phyloP scores from a whole-genome alignment of 2,888 invertebrate genomes.

The Phyto melanocephala region DNA sequence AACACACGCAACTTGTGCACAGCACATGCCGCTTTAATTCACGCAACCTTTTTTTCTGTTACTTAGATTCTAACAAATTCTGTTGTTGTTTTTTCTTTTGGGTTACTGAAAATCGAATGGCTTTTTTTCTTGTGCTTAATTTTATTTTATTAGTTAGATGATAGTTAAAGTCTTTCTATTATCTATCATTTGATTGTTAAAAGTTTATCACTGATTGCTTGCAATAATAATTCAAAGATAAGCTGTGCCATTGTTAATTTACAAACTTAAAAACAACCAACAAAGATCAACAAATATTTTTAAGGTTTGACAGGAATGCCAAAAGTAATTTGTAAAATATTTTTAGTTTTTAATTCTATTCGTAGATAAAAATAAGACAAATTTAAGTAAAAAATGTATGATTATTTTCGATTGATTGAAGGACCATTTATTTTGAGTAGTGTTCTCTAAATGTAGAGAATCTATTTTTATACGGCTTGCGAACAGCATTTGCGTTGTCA shows the following conservation, averaged over 20 bases:
- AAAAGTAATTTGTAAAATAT: slow-evolving; percentile 31
- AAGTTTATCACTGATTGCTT: slow-evolving; percentile 58
- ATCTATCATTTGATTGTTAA: slow-evolving; percentile 56
- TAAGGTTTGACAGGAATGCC: slow-evolving; percentile 48
- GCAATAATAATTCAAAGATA: slow-evolving; percentile 28
- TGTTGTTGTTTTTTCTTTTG: background rate
- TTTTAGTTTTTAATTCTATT: slow-evolving; percentile 18
- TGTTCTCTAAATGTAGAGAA: no score
- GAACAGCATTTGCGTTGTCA: no score
- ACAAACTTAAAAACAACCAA: background rate
- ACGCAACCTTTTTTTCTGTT: slow-evolving; percentile 42
- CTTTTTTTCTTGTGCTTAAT: slow-evolving; percentile 7
- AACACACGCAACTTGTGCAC: slow-evolving; percentile 65
- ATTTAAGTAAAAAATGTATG: slow-evolving; percentile 34
- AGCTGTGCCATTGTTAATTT: background rate
- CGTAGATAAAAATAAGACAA: background rate
- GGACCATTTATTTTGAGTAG: background rate
- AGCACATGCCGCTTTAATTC: slow-evolving; percentile 64
- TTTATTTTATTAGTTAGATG: slow-evolving; percentile 48
- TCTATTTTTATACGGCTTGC: no score
- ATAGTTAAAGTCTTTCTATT: slow-evolving; percentile 48
- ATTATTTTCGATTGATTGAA: no score
- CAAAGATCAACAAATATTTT: background rate
- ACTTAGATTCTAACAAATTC: background rate
- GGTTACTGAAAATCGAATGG: slow-evolving; percentile 39